Evolutionary conservation across 2,888 invertebrate genomes (phyloP), one percentile per base, ranked within the genome.

Genomic region (Agrotis ipsilon): DNA sequence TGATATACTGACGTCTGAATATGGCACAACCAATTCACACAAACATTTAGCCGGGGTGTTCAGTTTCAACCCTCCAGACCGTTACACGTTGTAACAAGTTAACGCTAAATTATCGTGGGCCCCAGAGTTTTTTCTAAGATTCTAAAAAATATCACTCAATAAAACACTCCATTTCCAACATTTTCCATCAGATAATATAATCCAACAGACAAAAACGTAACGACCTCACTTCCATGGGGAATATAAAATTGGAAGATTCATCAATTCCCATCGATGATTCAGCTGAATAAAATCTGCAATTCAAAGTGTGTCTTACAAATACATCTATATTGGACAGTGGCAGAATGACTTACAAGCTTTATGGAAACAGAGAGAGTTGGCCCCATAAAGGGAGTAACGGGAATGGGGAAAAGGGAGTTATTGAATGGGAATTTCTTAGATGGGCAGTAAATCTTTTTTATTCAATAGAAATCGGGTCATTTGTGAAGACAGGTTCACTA

Each of bases 261-360:
- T 81, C 45, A 63, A 62, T 69, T 58, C n/a, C 21, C 18, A 63
- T 59, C 48, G 55, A 68, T 52, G 46, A 60, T 49, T 57, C 58
- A 49, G 58, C 32, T 32, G 43, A 51, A 60, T 63, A 24, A 48
- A 65, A 73, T 76, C 57, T 76, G 58, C 74, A 76, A 73, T 77
- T 74, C 67, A 80, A 51, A 76, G 43, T 55, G 43, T 45, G 49
- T 46, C 27, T 62, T 59, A 46, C 21, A 66, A 59, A 72, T 54
- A 55, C n/a, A 45, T 49, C 55, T 75, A n/a, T 27, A 19, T 43
- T 1, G 9, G 9, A 43, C n/a, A 24, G n/a, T 45, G 48, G 14
- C 55, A 16, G 45, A 19, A 27, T 43, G 27, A 54, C 21, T 77
- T 46, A 27, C 43, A 49, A 18, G 45, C 13, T 51, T 67, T 24